Evolutionary conservation across 1,140 invertebrate species (phyloP).

Genomic region (Zaprionus camerounensis): DNA sequence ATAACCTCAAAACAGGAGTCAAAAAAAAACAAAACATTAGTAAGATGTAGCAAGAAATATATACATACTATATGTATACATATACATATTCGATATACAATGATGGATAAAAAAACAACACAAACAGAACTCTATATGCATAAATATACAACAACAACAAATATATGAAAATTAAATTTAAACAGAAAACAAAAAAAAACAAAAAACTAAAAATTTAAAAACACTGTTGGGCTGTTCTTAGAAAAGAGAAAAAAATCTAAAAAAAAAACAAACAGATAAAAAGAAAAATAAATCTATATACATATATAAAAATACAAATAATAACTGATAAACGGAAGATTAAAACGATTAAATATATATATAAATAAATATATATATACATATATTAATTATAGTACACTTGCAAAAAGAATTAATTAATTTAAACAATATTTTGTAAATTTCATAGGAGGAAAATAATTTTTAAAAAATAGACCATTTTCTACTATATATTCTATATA

Average conservation of each 20-base stretch:
- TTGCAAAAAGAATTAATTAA: slow-evolving; percentile 51
- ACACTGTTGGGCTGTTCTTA: slow-evolving; percentile 82
- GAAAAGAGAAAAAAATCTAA: slow-evolving; percentile 57
- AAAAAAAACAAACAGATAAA: slow-evolving; percentile 36
- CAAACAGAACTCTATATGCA: slow-evolving; percentile 31
- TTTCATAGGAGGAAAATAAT: slow-evolving; percentile 63
- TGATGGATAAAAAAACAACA: slow-evolving; percentile 28
- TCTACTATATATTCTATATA: slow-evolving; percentile 37
- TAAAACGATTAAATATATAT: slow-evolving; percentile 40
- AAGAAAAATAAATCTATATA: slow-evolving; percentile 50
- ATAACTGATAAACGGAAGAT: slow-evolving; percentile 22
- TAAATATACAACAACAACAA: slow-evolving; percentile 30
- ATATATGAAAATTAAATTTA: slow-evolving; percentile 43
- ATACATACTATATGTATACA: slow-evolving; percentile 1
- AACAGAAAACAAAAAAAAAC: slow-evolving; percentile 17
- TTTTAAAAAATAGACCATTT: slow-evolving; percentile 51
- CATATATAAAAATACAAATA: slow-evolving; percentile 30
- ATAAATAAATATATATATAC: too few relatives aligned
- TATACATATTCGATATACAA: slow-evolving; percentile 19
- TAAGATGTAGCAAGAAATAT: slow-evolving; percentile 15
- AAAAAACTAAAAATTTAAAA: slow-evolving; percentile 34
- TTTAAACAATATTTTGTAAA: slow-evolving; percentile 72
- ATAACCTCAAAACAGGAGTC: slow-evolving; percentile 44
- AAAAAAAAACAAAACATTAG: slow-evolving; percentile 8
- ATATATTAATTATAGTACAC: slow-evolving; percentile 37